Conservation (phyloP, 2,888 invertebrate species). For the Heliconius sara region DNA sequence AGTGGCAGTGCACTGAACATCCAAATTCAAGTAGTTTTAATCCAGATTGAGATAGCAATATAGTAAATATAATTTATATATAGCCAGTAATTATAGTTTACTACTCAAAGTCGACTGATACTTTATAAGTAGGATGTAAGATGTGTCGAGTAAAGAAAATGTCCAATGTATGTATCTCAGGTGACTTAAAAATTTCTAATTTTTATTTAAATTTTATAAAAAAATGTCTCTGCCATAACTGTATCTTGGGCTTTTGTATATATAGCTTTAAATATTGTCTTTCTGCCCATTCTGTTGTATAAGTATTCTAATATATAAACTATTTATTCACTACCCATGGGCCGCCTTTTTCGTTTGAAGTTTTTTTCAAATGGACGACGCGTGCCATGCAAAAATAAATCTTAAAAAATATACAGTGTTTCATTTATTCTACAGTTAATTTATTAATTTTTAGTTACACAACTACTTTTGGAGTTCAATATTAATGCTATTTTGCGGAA, state of each 20-base stretch:
- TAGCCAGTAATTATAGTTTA: slow-evolving; percentile 72
- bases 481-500: neutral
- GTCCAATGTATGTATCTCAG: slow-evolving; percentile 33
- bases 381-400: slow-evolving; percentile 70
- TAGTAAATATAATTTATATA: slow-evolving; percentile 47
- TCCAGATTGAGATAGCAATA: slow-evolving; percentile 61
- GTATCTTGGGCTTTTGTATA: slow-evolving; percentile 69
- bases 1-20: slow-evolving; percentile 82
- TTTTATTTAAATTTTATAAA: slow-evolving; percentile 28
- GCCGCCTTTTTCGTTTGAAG: slow-evolving; percentile 81
- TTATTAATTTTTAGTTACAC: neutral
- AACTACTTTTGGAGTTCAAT: neutral
- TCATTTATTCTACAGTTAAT: neutral
- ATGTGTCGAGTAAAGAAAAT: slow-evolving; percentile 21
- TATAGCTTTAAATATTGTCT: slow-evolving; percentile 62
- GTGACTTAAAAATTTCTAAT: slow-evolving; percentile 26
- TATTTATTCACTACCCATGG: slow-evolving; percentile 79
- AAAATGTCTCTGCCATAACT: slow-evolving; percentile 59
- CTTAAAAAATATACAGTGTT: slow-evolving; percentile 48
- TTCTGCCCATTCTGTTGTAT: slow-evolving; percentile 58
- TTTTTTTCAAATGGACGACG: slow-evolving; percentile 78
- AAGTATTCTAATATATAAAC: slow-evolving; percentile 55
- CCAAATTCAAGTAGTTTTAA: slow-evolving; percentile 61
- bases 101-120: slow-evolving; percentile 78
- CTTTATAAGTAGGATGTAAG: slow-evolving; percentile 69